A percentile compares a stretch with the other conserved stretches of the same genome.
phyloP scores from a whole-genome alignment of 2,113 vertebrate genomes.

The Engraulis encrasicolus region DNA sequence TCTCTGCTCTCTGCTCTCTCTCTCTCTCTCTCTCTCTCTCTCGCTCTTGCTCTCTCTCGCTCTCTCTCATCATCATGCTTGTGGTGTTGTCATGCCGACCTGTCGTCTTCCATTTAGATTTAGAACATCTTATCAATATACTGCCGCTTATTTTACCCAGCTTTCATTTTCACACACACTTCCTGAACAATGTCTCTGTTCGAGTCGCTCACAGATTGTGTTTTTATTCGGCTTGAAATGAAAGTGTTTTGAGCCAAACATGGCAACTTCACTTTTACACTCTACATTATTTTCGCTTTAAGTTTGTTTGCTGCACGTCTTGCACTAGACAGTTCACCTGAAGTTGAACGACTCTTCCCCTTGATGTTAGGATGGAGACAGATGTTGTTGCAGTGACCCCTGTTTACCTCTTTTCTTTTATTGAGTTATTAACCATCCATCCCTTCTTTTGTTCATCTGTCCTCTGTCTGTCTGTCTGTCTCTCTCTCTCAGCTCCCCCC shows the following conservation, averaged over 20 bases:
- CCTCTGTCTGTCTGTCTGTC: slow-evolving; percentile 28
- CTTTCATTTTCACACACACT: not conserved
- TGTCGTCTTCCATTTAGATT: not conserved
- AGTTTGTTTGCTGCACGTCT: not conserved
- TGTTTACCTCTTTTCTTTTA: not conserved
- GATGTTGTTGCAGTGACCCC: not conserved
- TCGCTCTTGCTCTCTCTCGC: too few species aligned
- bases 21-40: too few species aligned
- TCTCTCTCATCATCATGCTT: not conserved
- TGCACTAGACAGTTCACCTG: too few species aligned
- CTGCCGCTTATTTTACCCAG: not conserved
- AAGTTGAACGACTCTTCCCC: not conserved
- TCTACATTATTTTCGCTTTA: not conserved
- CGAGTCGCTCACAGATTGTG: too few species aligned
- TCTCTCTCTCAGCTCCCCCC: slow-evolving; percentile 79
- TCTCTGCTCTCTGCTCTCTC: too few species aligned
- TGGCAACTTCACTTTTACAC: not conserved
- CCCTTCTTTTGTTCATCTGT: not conserved
- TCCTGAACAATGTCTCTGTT: not conserved
- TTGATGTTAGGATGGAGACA: too few species aligned
- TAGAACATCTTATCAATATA: not conserved
- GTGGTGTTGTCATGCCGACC: not conserved
- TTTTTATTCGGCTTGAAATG: too few species aligned
- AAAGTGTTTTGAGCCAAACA: not conserved
- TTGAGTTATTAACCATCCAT: not conserved